phyloP scores from a whole-genome alignment of 2,797 vertebrate species.

The Sardinella longiceps region DNA sequence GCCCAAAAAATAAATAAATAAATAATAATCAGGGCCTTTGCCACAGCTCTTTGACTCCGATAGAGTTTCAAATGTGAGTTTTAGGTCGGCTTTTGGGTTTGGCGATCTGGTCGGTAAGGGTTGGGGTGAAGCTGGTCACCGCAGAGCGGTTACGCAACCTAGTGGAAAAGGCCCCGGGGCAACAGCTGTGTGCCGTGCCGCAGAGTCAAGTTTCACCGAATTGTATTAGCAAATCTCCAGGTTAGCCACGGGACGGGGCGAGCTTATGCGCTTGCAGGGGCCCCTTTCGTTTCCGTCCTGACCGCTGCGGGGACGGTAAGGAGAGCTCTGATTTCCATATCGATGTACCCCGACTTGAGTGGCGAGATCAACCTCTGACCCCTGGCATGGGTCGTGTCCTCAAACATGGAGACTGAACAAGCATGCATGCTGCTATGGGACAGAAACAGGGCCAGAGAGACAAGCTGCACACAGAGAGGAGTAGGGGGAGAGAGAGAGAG shows the following conservation, averaged over 20 bases:
- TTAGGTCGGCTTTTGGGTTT: conserved; percentile 15
- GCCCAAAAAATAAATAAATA: not conserved
- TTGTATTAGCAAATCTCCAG: conserved; percentile 42
- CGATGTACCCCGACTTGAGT: not conserved
- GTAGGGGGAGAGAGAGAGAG: not conserved
- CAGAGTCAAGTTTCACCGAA: conserved; percentile 40
- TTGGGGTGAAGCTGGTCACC: conserved; percentile 16
- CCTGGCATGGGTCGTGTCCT: not conserved
- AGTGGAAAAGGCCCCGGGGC: conserved; percentile 21
- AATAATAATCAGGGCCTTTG: not conserved
- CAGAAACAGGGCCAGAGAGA: not conserved
- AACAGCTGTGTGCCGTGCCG: conserved; percentile 47
- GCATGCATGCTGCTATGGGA: not conserved
- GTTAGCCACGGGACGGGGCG: conserved; percentile 33
- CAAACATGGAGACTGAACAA: not conserved
- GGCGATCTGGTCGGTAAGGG: conserved; percentile 5
- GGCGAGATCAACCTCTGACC: not conserved
- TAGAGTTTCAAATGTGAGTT: not conserved
- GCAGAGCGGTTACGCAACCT: conserved; percentile 42
- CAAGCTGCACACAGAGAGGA: not conserved
- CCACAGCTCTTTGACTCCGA: not conserved
- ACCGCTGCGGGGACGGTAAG: not conserved
- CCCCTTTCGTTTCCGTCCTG: not conserved
- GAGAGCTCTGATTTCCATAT: not conserved
- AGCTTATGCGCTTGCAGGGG: not conserved